Evolutionary conservation across 2,888 invertebrate species (phyloP).

Genomic region (Scaptomyza polygonia): DNA sequence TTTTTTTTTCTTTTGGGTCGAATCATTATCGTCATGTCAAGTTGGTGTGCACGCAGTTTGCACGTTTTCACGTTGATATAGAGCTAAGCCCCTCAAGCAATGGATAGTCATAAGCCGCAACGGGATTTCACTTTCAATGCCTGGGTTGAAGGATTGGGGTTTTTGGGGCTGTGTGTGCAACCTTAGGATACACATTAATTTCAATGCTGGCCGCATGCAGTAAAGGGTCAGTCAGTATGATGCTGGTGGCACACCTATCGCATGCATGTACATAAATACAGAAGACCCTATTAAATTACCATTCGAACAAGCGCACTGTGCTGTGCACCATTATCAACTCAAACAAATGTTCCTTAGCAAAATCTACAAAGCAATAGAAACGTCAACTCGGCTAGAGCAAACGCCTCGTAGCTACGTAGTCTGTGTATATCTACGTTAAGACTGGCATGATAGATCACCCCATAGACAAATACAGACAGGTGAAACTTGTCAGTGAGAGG

Average conservation of each 20-base stretch:
- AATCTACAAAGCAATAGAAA: slow-evolving; percentile 74
- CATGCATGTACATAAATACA: slow-evolving; percentile 29
- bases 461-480: slow-evolving; percentile 78
- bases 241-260: slow-evolving; percentile 51
- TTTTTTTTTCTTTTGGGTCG: slow-evolving; percentile 76
- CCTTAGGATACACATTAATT: slow-evolving; percentile 56
- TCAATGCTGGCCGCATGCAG: slow-evolving; percentile 41
- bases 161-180: slow-evolving; percentile 32
- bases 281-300: slow-evolving; percentile 69
- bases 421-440: slow-evolving; percentile 12
- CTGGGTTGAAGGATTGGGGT: slow-evolving; percentile 64
- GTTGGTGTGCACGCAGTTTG: slow-evolving; percentile 74
- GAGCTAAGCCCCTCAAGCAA: slow-evolving; percentile 56
- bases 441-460: slow-evolving; percentile 77
- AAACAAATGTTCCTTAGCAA: slow-evolving; percentile 73
- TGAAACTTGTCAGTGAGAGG: slow-evolving; percentile 75
- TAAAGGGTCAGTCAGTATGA: slow-evolving; percentile 59
- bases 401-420: slow-evolving; percentile 25
- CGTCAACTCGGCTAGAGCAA: slow-evolving; percentile 60
- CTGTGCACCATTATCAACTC: slow-evolving; percentile 73
- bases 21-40: slow-evolving; percentile 78
- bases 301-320: slow-evolving; percentile 41
- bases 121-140: slow-evolving; percentile 76
- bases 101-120: slow-evolving; percentile 52
- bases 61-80: slow-evolving; percentile 61